Conservation (phyloP, 2,888 invertebrate genomes). For the Caenorhabditis parvicauda region DNA sequence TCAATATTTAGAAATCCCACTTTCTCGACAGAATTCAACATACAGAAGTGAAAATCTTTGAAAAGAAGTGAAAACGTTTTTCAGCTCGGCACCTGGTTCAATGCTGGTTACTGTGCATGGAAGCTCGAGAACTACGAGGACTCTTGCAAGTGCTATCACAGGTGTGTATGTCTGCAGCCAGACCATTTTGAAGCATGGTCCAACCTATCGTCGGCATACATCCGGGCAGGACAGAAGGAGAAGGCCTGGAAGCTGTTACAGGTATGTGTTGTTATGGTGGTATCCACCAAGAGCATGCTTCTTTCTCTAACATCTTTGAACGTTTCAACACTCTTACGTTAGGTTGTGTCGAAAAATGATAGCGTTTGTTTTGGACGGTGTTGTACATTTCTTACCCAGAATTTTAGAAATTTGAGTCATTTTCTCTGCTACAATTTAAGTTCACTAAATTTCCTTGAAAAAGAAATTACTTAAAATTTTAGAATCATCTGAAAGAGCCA, state of each 20-base stretch:
- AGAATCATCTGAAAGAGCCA: not conserved
- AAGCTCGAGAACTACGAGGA: constrained; percentile 52
- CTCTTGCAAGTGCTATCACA: constrained; percentile 36
- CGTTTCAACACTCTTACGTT: too few species aligned
- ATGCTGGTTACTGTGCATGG: constrained; percentile 56
- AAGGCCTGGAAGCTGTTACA: constrained; percentile 50
- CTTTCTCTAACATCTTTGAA: too few species aligned
- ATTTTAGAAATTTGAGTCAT: not conserved
- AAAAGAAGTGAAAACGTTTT: constrained; percentile 2
- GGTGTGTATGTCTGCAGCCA: constrained; percentile 57
- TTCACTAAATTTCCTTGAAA: not conserved
- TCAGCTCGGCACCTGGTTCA: constrained; percentile 54
- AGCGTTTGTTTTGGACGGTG: too few species aligned
- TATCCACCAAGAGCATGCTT: too few species aligned
- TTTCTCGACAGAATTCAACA: too few species aligned
- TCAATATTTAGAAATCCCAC: too few species aligned
- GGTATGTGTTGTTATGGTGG: constrained; percentile 20
- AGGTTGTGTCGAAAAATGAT: too few species aligned
- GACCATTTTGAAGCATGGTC: constrained; percentile 93
- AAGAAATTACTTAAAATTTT: not conserved
- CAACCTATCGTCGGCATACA: constrained; percentile 89
- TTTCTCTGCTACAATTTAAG: not conserved
- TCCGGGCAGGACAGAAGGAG: constrained; percentile 80
- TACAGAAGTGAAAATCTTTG: too few species aligned
- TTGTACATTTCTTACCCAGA: not conserved